Base-by-base conservation (phyloP, 2,113 vertebrate genomes). In the Vidua macroura region DNA sequence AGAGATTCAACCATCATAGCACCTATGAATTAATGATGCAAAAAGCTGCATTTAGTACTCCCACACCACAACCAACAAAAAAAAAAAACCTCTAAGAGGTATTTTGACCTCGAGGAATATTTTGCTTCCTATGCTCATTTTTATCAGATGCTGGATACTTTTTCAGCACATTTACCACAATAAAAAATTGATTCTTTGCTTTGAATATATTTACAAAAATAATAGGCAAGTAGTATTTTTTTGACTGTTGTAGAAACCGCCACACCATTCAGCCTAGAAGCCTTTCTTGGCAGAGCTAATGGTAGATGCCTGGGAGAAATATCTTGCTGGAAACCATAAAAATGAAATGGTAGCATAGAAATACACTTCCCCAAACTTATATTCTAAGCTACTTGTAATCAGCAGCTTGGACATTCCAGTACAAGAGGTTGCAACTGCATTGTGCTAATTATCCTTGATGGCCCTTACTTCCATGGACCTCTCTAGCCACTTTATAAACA, bases 1-100 rank as follows among this genome's bases (percentile, higher is more conserved):
- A 89, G 48, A 55, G 72, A 90, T 80, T n/a, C 28, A 89, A 25
- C 80, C 74, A 81, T 86, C 88, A 94, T 24, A 86, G 33, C 44
- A 52, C 58, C 55, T 90, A 85, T 21, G 16, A 30, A 85, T 87
- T 96, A 96, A 95, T 77, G 56, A 84, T 91, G 88, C 83, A 90
- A 88, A 92, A 79, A 46, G 33, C 53, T 96, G 49, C 28, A 62
- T 74, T 91, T 83, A 67, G 46, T 0, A 0, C 2, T 18, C 15
- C 8, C 16, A 63, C 2, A 35, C 6, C 13, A 7, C 23, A 74
- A 59, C 23, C 6, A 60, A 25, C 11, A 31, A 15, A 11, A 49
- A 23, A 19, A 46, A 58, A n/a, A 58, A 58, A 16, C 68, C 31
- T 53, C 16, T 41, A 48, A 70, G 63, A 84, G 37, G 5, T 88